A percentile compares a stretch with the other conserved stretches of the same genome.
Conservation (phyloP, 1,140 invertebrate genomes). For the Drosophila trapezifrons region DNA sequence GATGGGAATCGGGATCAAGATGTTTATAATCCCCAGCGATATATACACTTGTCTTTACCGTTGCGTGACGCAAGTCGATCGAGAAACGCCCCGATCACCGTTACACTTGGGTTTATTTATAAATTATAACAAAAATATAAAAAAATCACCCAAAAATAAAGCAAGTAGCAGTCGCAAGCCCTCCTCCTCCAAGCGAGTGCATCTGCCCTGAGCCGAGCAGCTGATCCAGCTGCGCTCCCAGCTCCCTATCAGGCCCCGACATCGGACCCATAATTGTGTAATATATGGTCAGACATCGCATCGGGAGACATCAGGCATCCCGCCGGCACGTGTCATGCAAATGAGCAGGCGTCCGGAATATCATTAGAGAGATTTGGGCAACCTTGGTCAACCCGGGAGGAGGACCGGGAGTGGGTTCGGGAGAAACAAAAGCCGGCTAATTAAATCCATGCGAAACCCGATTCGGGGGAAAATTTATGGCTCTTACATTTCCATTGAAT, state of each 20-base stretch:
- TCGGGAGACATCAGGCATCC: constrained; percentile 32
- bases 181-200: constrained; percentile 17
- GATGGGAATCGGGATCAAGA: not conserved
- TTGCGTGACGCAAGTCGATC: constrained; percentile 41
- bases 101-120: constrained; percentile 21
- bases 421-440: constrained; percentile 38
- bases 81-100: not conserved
- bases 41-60: constrained; percentile 40
- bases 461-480: constrained; percentile 69
- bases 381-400: constrained; percentile 14
- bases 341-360: constrained; percentile 62
- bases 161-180: not conserved
- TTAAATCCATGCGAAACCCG: constrained; percentile 69
- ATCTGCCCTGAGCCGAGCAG: constrained; percentile 22
- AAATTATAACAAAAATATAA: constrained; percentile 10
- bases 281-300: constrained; percentile 44
- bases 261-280: constrained; percentile 61
- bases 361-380: constrained; percentile 68
- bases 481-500: constrained; percentile 64
- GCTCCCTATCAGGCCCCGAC: constrained; percentile 57
- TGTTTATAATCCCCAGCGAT: not conserved
- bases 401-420: constrained; percentile 23
- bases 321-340: constrained; percentile 67
- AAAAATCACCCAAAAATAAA: constrained; percentile 23
- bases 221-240: constrained; percentile 26